These are phyloP conservation scores for Oscheius sp. DNA, from an alignment of 1,140 invertebrate genomes.

Conservation along the genomic window DNA sequence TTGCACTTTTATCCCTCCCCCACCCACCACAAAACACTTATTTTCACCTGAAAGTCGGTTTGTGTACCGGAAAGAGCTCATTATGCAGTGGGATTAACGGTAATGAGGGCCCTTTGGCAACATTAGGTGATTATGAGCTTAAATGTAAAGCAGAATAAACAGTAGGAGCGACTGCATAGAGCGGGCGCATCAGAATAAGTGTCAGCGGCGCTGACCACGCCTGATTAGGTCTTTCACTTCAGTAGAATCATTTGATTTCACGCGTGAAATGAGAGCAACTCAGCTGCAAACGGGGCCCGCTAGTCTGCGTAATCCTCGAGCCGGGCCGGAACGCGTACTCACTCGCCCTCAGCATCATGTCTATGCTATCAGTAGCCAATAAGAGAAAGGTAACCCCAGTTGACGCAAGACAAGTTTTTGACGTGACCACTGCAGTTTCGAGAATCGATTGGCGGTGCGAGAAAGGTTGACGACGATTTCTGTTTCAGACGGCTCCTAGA, in stretches of 20 bases:
- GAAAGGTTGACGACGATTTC: background rate
- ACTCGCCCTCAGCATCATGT: background rate
- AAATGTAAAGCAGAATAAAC: background rate
- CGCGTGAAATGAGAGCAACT: slow-evolving; percentile 20
- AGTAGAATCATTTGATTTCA: slow-evolving; percentile 32
- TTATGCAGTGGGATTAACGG: too few species aligned
- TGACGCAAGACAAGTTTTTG: background rate
- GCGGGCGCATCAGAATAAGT: slow-evolving; percentile 7
- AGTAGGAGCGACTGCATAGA: background rate
- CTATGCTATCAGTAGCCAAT: background rate
- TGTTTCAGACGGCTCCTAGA: slow-evolving; percentile 5
- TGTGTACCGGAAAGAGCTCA: too few species aligned
- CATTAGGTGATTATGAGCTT: too few species aligned
- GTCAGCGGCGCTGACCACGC: slow-evolving; percentile 14
- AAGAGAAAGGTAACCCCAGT: background rate
- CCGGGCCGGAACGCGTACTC: background rate
- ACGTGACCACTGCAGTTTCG: background rate
- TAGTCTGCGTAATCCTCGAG: too few species aligned
- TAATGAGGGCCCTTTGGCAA: too few species aligned
- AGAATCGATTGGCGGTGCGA: background rate
- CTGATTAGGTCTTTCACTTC: slow-evolving; percentile 31
- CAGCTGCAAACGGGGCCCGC: slow-evolving; percentile 4
- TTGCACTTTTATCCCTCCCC: too few species aligned
- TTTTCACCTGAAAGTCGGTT: too few species aligned
- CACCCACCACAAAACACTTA: too few species aligned